A percentile compares a stretch with the other conserved stretches of the same genome.
These are phyloP conservation scores for Chrysodeixis includens DNA, from an alignment of 2,888 invertebrate species.

Conservation along the genomic window DNA sequence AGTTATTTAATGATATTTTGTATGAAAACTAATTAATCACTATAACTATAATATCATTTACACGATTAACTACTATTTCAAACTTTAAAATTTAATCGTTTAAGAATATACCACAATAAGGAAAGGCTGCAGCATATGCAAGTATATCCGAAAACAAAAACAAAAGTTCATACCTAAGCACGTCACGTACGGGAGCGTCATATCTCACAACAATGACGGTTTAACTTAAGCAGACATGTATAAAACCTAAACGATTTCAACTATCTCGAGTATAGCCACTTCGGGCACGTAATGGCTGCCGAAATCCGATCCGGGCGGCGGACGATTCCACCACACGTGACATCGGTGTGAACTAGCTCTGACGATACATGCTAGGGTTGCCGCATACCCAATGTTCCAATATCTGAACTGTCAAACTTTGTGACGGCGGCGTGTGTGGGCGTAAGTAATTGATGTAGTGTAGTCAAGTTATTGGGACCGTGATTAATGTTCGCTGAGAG, in stretches of 20 bases:
- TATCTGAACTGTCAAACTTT: constrained; percentile 54
- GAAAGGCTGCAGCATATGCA: constrained; percentile 30
- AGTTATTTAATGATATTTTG: no score
- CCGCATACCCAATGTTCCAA: constrained; percentile 34
- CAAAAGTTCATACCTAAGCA: constrained; percentile 29
- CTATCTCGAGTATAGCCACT: constrained; percentile 60
- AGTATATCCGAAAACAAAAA: constrained; percentile 38
- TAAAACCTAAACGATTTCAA: constrained; percentile 60
- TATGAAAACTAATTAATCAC: no score
- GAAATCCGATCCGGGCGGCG: constrained; percentile 63
- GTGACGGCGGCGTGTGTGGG: constrained; percentile 24
- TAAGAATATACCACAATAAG: constrained; percentile 17
- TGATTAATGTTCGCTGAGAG: constrained; percentile 49
- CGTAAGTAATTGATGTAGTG: constrained; percentile 49
- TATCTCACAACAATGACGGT: constrained; percentile 47
- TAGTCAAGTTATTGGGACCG: constrained; percentile 37
- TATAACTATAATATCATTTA: no score
- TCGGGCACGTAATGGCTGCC: constrained; percentile 60
- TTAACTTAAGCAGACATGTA: constrained; percentile 52
- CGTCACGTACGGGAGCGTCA: constrained; percentile 50
- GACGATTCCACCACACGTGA: constrained; percentile 62
- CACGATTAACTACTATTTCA: no score
- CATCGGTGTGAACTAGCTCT: constrained; percentile 58
- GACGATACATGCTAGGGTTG: constrained; percentile 53
- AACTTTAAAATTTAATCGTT: background rate